Base-by-base conservation (phyloP, 1,140 invertebrate species). In the Xylocopa sonorina region DNA sequence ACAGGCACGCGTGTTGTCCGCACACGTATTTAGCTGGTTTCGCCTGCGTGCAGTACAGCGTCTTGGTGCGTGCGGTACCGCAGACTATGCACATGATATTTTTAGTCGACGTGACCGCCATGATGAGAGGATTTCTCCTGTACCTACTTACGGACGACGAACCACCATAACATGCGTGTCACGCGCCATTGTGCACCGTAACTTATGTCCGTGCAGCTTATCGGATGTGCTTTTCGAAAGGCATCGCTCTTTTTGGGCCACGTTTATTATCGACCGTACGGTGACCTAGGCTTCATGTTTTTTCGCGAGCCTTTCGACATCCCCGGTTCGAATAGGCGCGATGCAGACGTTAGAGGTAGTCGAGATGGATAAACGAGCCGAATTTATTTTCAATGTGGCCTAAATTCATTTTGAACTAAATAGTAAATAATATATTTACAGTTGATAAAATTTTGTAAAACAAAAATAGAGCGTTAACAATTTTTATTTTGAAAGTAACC, bases 31-130 rank as follows among this genome's bases (percentile, higher is more conserved):
- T n/a, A 38, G 12, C 43, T 51, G 16, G 57, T 24, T 29, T 58
- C 34, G n/a, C 58, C 29, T 55, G 74, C 67, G 41, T 27, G 66
- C 55, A 24, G 34, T 21, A 43, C 38, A 29, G n/a, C 29, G 24
- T 51, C 41, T 29, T 24, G 18, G 32, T 57, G 29, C 29, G 46
- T 72, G 38, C 43, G n/a, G 24, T 63, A 43, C 51, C 9, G n/a
- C 18, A 14, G 38, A 63, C 60, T 73, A 48, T 81, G 76, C 57
- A 57, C 60, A 32, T 48, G 81, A 73, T 83, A 83, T 83, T 83
- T 82, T 83, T 83, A 83, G 80, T 82, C 60, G 53, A 50, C 53
- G 60, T 66, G 66, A 82, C 64, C 80, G 73, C 60, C 60, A 53
- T 50, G 72, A 77, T 58, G 72, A 76, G 63, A 74, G 53, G 29